Percentiles rank a stretch among this genome's conserved stretches.
Conservation (phyloP, 2,113 vertebrate species). For the Salvelinus sp. region DNA sequence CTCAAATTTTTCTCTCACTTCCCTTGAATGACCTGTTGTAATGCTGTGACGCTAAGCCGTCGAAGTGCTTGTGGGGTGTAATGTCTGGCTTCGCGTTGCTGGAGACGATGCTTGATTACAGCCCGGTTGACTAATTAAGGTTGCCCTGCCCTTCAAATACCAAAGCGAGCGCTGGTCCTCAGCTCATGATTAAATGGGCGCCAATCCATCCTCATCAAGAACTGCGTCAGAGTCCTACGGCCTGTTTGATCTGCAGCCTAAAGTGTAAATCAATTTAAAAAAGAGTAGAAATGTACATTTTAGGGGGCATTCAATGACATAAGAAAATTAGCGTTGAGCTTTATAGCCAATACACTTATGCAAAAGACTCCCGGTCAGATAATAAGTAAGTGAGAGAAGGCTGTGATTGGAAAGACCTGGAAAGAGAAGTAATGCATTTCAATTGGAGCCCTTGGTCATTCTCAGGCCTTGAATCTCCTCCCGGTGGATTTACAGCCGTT, state of each 20-base stretch:
- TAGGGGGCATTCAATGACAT: neutral
- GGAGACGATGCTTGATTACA: slow-evolving; percentile 28
- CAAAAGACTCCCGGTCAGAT: neutral
- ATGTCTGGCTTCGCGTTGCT: slow-evolving; percentile 27
- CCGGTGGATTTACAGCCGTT: neutral
- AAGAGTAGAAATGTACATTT: neutral
- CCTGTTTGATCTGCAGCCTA: neutral
- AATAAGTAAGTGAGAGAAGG: neutral
- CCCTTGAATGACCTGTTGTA: neutral
- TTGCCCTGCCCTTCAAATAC: slow-evolving; percentile 17
- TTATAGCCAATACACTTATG: neutral
- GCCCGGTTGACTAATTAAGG: slow-evolving; percentile 31
- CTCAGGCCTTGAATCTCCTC: neutral
- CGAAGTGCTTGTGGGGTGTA: slow-evolving; percentile 7
- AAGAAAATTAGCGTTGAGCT: neutral
- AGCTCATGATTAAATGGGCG: slow-evolving; percentile 30
- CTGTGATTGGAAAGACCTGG: neutral
- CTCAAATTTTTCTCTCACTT: slow-evolving; percentile 34
- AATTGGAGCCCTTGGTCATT: neutral
- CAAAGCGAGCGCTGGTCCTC: slow-evolving; percentile 1
- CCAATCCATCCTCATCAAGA: slow-evolving; percentile 18
- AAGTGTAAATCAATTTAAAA: neutral
- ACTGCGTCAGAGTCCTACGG: neutral
- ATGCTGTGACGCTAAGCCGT: slow-evolving; percentile 13
- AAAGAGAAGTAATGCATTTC: neutral